These are phyloP conservation scores for Idaea biselata DNA, from an alignment of 2,888 invertebrate genomes.

Conservation along the genomic window DNA sequence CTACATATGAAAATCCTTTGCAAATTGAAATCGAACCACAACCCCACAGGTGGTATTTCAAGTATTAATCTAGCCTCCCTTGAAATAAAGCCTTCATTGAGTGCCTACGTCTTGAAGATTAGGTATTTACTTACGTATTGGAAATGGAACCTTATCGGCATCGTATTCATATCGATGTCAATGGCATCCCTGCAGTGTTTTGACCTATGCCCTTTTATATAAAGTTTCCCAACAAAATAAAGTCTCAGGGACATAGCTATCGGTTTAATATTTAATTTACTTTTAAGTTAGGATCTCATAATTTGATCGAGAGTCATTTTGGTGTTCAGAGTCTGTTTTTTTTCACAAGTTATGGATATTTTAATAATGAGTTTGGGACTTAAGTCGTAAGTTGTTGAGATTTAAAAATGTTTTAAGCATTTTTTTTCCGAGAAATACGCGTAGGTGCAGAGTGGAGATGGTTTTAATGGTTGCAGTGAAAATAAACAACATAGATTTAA, in stretches of 20 bases:
- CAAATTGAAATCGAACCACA: conserved; percentile 11
- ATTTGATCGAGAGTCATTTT: conserved; percentile 18
- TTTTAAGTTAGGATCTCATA: conserved; percentile 18
- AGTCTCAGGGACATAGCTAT: conserved; percentile 19
- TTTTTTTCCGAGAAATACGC: not conserved
- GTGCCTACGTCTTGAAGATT: conserved; percentile 36
- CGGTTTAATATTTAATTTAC: conserved; percentile 26
- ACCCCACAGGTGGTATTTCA: conserved; percentile 23
- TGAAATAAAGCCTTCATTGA: conserved; percentile 25
- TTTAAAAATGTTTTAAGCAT: not conserved
- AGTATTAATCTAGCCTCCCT: conserved; percentile 14
- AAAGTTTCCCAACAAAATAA: conserved; percentile 23
- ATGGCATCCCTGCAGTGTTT: conserved; percentile 30
- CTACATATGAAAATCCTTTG: conserved; percentile 4
- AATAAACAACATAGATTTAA: not conserved
- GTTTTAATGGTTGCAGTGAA: not conserved
- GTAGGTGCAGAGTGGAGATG: not conserved
- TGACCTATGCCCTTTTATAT: conserved; percentile 35
- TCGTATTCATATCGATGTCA: conserved; percentile 27
- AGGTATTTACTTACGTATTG: conserved; percentile 35
- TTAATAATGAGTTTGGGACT: not conserved
- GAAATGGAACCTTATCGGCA: conserved; percentile 30
- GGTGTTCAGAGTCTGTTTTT: conserved; percentile 5
- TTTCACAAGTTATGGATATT: not conserved
- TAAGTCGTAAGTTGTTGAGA: conserved; percentile 1